Base-by-base conservation (phyloP, 1,140 invertebrate species). In the Neodiprion fabricii region DNA sequence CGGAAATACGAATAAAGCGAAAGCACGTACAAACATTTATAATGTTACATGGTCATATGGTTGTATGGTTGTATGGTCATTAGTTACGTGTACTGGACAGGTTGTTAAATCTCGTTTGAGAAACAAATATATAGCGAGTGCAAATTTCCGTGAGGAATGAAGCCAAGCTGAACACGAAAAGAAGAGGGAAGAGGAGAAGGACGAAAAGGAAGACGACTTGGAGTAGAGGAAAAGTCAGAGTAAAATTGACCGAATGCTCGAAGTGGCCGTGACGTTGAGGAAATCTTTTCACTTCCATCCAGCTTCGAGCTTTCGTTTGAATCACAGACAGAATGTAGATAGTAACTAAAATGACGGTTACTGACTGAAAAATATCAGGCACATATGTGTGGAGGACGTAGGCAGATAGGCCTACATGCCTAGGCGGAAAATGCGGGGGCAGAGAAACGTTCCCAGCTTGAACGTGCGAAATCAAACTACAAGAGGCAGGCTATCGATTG, bases 1-100 rank as follows among this genome's bases (percentile, higher is more conserved):
- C 53, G 28, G 28, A 40, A 40, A 61, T 11, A 84, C 80, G 71
- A 81, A 83, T 75, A 85, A 82, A 61, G 53, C 53, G 53, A 61
- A 61, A 61, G 53, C 53, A 61, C 53, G n/a, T 61, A 61, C 53
- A n/a, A 61, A 61, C 53, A 61, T 61, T 61, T 61, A 61, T 61
- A 12, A 61, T 61, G 1, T 61, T 8, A 61, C 11, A 61, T 61
- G 11, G 53, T 12, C n/a, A 61, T 61, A n/a, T 61, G 8, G 28
- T 40, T 40, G n/a, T 61, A n/a, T 61, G 8, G 28, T 40, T 40
- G n/a, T 12, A 61, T 61, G 1, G 53, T 12, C n/a, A 61, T 61
- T 11, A 12, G n/a, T 11, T 61, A n/a, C 53, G 53, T 61, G 11
- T 61, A 61, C 11, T 61, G 53, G n/a, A 61, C 11, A 61, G n/a